Percentiles rank a stretch among this genome's conserved stretches.
These are phyloP conservation scores for Ichneumoninae sp. DNA, from an alignment of 2,888 invertebrate species.

Conservation along the genomic window DNA sequence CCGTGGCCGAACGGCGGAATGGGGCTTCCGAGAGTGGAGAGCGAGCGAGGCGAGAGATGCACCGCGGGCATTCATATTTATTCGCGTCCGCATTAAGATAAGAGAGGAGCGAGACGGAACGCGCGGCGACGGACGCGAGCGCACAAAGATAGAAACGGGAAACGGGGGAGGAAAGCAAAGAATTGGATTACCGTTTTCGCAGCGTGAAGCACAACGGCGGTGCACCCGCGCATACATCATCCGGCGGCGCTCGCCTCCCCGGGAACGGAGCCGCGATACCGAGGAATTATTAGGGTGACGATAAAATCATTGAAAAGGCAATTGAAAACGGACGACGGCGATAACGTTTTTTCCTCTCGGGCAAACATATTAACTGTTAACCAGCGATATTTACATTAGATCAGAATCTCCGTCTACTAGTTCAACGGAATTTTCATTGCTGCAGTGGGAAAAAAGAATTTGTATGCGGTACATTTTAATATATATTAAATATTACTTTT, in stretches of 20 bases:
- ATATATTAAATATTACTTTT: too few relatives aligned
- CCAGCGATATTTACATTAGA: too few relatives aligned
- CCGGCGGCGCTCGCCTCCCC: background rate
- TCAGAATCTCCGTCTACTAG: too few relatives aligned
- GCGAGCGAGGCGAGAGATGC: background rate
- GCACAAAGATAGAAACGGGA: slow-evolving; percentile 16
- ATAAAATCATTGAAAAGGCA: background rate
- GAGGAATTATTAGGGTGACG: background rate
- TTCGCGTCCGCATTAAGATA: slow-evolving; percentile 19
- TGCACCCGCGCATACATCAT: background rate
- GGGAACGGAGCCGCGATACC: background rate
- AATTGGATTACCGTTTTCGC: slow-evolving; percentile 22
- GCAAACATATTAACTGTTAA: too few relatives aligned
- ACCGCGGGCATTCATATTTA: slow-evolving; percentile 2
- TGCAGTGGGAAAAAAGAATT: too few relatives aligned
- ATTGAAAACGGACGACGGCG: background rate
- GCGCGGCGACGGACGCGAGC: background rate
- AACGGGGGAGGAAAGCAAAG: background rate
- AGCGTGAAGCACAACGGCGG: slow-evolving; percentile 6
- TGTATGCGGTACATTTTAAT: too few relatives aligned
- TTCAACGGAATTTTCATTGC: too few relatives aligned
- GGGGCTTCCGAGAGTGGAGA: slow-evolving; percentile 5
- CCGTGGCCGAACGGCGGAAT: background rate
- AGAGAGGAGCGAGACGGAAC: background rate
- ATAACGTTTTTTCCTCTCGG: background rate